Evolutionary conservation across 1,140 invertebrate species (phyloP), one percentile per base, ranked within the genome.

Genomic region (Bathynomus jamesi): DNA sequence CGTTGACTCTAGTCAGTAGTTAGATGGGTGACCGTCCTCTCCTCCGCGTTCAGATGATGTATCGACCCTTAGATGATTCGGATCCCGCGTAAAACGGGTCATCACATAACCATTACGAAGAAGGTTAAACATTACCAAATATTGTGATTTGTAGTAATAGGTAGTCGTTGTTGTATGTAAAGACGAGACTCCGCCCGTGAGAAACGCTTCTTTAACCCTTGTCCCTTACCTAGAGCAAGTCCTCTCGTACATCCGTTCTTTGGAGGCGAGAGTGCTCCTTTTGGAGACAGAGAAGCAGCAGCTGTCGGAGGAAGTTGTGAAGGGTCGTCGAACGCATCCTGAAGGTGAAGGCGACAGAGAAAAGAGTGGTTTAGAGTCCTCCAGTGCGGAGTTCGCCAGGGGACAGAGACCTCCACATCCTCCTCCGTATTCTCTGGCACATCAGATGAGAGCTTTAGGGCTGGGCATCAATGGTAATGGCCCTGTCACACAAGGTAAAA

Each of bases 261-360:
- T 97, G 69, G 94, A 97, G 82, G 87, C 89, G 71, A 88, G 91
- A 78, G 89, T 96, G 30, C 89, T 91, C 78, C 87, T 91, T 76
- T 81, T 96, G 67, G 94, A 96, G 82, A 90, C 93, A 74, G 92
- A 91, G 79, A 91, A 90, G 79, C 82, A 83, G 60, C 81, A 84
- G 28, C 79, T 88, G 65, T 24, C 82, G 17, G 60, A 63, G 64
- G 69, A 75, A 71, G 65, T 65, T 29, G 31, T 40, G 60, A 78
- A 70, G 65, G 66, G 72, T 17, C 76, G 71, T 28, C 67, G 67
- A 27, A 64, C 62, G 10, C 71, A 70, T 28, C 71, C 71, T 5
- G 71, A 71, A 65, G 68, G 71, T 28, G 75, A 70, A 30, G 67
- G 67, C 21, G 29, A 25, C 2, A 61, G 67, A 27, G 64, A 28